phyloP scores from a whole-genome alignment of 2,797 vertebrate species.

The Austrolebias charrua region DNA sequence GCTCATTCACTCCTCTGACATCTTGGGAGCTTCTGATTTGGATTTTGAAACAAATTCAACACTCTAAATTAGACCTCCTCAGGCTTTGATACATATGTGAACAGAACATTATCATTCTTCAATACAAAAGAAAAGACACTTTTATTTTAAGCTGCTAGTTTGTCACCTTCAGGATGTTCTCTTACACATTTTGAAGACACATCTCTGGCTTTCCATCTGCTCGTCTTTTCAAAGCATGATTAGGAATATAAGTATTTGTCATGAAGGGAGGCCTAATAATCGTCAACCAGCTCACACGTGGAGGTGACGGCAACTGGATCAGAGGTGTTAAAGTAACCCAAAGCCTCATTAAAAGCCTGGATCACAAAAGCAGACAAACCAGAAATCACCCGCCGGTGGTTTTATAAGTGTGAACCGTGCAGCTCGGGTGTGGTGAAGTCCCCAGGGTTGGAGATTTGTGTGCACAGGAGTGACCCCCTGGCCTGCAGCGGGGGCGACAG shows the following conservation, averaged over 20 bases:
- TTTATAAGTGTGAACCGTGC: conserved; percentile 6
- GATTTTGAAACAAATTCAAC: conserved; percentile 65
- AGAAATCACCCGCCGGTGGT: conserved; percentile 30
- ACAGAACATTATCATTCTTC: not conserved
- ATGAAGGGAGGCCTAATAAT: conserved; percentile 2
- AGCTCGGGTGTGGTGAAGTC: conserved; percentile 4
- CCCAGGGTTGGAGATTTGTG: conserved; percentile 41
- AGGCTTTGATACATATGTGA: no score
- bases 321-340: conserved; percentile 54
- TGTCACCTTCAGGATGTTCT: conserved; percentile 37
- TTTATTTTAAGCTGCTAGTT: conserved; percentile 48
- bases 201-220: conserved; percentile 18
- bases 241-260: conserved; percentile 36
- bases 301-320: conserved; percentile 53
- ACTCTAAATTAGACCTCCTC: conserved; percentile 58
- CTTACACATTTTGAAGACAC: conserved; percentile 22
- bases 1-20: conserved; percentile 51
- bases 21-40: conserved; percentile 49
- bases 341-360: conserved; percentile 31
- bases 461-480: conserved; percentile 23
- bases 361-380: conserved; percentile 11
- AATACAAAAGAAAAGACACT: conserved; percentile 26
- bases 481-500: conserved; percentile 33
- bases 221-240: conserved; percentile 27
- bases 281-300: conserved; percentile 16